These are phyloP conservation scores for Phengaris arion DNA, from an alignment of 2,888 invertebrate species.

Conservation along the genomic window DNA sequence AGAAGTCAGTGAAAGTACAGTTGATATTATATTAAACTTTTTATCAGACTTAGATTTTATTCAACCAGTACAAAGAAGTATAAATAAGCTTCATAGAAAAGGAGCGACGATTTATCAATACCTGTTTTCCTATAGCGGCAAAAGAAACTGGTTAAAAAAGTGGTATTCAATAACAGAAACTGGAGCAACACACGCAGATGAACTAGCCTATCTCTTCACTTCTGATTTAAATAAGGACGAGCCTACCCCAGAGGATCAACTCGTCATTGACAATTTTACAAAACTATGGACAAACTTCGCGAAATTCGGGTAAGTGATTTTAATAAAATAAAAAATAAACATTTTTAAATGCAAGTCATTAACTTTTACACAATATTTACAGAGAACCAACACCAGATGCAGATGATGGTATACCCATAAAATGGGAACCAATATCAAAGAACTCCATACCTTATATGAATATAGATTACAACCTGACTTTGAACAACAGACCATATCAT, in stretches of 20 bases:
- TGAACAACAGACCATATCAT: slow-evolving; percentile 45
- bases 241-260: slow-evolving; percentile 44
- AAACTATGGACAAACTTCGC: slow-evolving; percentile 48
- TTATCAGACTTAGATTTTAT: slow-evolving; percentile 43
- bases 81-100: slow-evolving; percentile 39
- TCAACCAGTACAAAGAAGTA: slow-evolving; percentile 40
- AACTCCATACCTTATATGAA: slow-evolving; percentile 35
- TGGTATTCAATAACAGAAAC: slow-evolving; percentile 8
- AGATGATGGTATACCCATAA: slow-evolving; percentile 21
- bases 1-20: slow-evolving; percentile 33
- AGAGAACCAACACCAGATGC: slow-evolving; percentile 24
- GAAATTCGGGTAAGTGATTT: slow-evolving; percentile 34
- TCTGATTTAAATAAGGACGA: slow-evolving; percentile 29
- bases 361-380: slow-evolving; percentile 1
- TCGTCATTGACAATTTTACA: slow-evolving; percentile 46
- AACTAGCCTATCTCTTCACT: slow-evolving; percentile 27
- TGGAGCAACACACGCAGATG: slow-evolving; percentile 22
- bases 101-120: slow-evolving; percentile 43
- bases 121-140: slow-evolving; percentile 43
- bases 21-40: slow-evolving; percentile 36
- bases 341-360: not conserved
- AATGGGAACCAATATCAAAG: slow-evolving; percentile 33
- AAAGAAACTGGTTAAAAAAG: slow-evolving; percentile 31
- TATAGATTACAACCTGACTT: slow-evolving; percentile 43
- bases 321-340: not conserved